A percentile compares a stretch with the other conserved stretches of the same genome.
These are phyloP conservation scores for Zapornia atra DNA, from an alignment of 2,113 vertebrate species.

Conservation along the genomic window DNA sequence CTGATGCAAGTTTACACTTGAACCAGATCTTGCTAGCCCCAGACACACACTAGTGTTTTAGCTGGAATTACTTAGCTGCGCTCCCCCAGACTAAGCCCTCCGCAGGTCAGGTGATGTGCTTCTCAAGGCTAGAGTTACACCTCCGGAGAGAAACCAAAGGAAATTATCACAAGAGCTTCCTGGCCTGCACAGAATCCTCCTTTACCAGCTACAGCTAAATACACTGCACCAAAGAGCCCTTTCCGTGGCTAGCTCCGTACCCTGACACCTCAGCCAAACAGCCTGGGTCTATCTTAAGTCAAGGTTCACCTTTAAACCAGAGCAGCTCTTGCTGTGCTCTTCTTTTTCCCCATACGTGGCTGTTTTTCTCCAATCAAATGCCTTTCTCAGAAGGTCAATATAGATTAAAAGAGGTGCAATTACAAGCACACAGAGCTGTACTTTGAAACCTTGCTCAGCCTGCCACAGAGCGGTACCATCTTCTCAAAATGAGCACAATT, in stretches of 20 bases:
- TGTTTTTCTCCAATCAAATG: not conserved
- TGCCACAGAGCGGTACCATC: conserved; percentile 38
- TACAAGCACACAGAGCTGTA: conserved; percentile 37
- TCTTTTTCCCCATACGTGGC: not conserved
- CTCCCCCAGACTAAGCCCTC: not conserved
- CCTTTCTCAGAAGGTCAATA: conserved; percentile 40
- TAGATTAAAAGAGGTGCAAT: conserved; percentile 39
- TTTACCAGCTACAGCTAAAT: not conserved
- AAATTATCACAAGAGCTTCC: not conserved
- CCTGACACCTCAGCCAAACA: not conserved
- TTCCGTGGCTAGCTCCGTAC: not conserved
- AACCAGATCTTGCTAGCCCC: not conserved
- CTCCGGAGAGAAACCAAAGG: not conserved
- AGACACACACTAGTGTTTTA: not conserved
- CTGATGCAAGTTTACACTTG: not conserved
- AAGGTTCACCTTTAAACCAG: conserved; percentile 36
- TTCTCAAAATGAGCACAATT: not conserved
- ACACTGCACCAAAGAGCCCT: not conserved
- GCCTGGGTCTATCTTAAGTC: not conserved
- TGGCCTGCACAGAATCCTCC: not conserved
- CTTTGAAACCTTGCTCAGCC: conserved; percentile 58
- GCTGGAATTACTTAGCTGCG: not conserved
- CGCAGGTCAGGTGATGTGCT: not conserved
- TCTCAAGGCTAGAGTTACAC: not conserved
- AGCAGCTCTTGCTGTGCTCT: not conserved